These are phyloP conservation scores for Harpalus rubripes DNA, from an alignment of 2,888 invertebrate species.

Conservation along the genomic window DNA sequence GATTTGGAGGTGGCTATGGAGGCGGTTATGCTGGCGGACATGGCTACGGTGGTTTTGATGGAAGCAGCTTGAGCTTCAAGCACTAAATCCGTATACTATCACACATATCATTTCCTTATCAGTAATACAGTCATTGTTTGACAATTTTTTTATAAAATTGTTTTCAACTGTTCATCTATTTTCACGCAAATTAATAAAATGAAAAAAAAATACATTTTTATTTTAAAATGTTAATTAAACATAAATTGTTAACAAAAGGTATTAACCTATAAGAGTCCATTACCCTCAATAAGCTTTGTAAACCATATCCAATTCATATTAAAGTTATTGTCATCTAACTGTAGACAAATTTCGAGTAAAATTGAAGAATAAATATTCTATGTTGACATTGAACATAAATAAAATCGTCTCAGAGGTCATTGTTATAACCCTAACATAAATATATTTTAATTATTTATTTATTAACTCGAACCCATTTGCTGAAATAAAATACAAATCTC, in stretches of 20 bases:
- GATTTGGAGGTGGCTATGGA: conserved; percentile 32
- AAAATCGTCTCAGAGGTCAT: too few species aligned
- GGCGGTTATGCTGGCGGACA: conserved; percentile 51
- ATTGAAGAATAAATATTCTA: too few species aligned
- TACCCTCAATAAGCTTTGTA: neutral
- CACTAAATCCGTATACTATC: conserved; percentile 4
- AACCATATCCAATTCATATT: neutral
- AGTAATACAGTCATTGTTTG: conserved; percentile 12
- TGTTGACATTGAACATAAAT: too few species aligned
- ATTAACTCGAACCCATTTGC: too few species aligned
- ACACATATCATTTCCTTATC: neutral
- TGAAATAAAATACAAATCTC: too few species aligned
- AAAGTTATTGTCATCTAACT: too few species aligned
- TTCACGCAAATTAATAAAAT: conserved; percentile 24
- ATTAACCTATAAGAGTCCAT: neutral
- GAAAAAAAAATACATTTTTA: neutral
- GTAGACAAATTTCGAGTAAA: too few species aligned
- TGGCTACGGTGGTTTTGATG: neutral
- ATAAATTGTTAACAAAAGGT: neutral
- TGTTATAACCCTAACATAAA: too few species aligned
- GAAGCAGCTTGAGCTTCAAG: conserved; percentile 8
- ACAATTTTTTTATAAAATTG: conserved; percentile 30
- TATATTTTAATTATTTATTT: too few species aligned
- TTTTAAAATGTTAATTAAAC: neutral
- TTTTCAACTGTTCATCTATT: conserved; percentile 43